A percentile compares a stretch with the other conserved stretches of the same genome.
Conservation (phyloP, 1,140 invertebrate genomes). For the Megalopta genalis region DNA sequence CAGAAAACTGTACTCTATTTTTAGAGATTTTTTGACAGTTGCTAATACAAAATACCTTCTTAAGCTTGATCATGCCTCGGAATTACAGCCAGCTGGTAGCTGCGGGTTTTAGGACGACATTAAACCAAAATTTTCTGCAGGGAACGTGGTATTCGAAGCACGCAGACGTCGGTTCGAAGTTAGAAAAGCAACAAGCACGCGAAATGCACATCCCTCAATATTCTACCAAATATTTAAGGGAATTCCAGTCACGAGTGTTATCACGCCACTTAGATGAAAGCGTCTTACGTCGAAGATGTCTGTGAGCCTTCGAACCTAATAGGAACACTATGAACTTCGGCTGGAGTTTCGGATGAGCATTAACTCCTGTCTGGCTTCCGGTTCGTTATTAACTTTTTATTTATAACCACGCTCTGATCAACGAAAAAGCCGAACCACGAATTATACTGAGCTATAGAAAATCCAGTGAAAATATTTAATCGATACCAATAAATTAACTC, state of each 20-base stretch:
- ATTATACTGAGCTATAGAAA: too few relatives aligned
- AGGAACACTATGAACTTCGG: not conserved
- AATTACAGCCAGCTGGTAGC: not conserved
- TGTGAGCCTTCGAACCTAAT: not conserved
- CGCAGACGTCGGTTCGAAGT: not conserved
- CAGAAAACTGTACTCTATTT: too few relatives aligned
- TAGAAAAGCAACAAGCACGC: constrained; percentile 1
- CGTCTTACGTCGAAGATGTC: constrained; percentile 1
- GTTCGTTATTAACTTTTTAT: constrained; percentile 1
- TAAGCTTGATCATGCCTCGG: not conserved
- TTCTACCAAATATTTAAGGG: constrained; percentile 1
- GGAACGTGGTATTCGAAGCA: not conserved
- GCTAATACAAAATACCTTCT: too few relatives aligned
- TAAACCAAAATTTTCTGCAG: constrained; percentile 6
- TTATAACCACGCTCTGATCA: not conserved
- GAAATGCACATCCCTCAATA: constrained; percentile 3
- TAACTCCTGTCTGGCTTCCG: not conserved
- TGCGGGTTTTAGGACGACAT: not conserved
- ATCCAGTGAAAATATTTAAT: too few relatives aligned
- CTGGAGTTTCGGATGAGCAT: not conserved
- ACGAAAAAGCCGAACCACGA: not conserved
- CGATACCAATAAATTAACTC: too few relatives aligned
- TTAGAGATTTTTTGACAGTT: too few relatives aligned
- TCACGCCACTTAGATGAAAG: constrained; percentile 3
- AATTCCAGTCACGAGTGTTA: constrained; percentile 4